Conservation (phyloP, 2,113 vertebrate genomes). For the Pedetes capensis region DNA sequence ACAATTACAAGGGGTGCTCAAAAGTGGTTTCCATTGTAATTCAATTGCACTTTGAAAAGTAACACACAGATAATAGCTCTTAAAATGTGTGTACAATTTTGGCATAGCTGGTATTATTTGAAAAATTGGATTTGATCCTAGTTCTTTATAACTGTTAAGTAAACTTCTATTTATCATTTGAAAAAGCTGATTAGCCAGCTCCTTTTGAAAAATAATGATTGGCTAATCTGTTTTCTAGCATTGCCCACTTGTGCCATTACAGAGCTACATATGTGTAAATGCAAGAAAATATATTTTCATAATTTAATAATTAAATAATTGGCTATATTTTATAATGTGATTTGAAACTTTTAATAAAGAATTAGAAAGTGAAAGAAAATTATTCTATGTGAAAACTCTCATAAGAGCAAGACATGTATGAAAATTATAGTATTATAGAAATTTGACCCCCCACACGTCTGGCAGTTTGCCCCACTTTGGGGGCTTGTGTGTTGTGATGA, state of each 20-base stretch:
- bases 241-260: not conserved
- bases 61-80: too few relatives aligned
- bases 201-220: not conserved
- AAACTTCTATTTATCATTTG: not conserved
- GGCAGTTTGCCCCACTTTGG: too few relatives aligned
- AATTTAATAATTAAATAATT: not conserved
- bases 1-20: too few relatives aligned
- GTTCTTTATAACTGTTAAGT: not conserved
- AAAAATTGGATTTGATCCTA: not conserved
- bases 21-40: too few relatives aligned
- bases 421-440: slow-evolving; percentile 85
- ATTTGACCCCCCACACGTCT: too few relatives aligned
- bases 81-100: too few relatives aligned
- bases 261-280: not conserved
- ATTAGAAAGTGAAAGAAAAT: slow-evolving; percentile 71
- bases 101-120: not conserved
- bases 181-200: not conserved
- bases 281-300: not conserved
- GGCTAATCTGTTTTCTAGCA: not conserved
- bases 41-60: too few relatives aligned
- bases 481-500: too few relatives aligned
- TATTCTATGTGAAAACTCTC: slow-evolving; percentile 77
- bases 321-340: not conserved
- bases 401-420: slow-evolving; percentile 73
- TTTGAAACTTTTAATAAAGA: not conserved